phyloP scores from a whole-genome alignment of 2,113 vertebrate species.

The Neotoma lepida region DNA sequence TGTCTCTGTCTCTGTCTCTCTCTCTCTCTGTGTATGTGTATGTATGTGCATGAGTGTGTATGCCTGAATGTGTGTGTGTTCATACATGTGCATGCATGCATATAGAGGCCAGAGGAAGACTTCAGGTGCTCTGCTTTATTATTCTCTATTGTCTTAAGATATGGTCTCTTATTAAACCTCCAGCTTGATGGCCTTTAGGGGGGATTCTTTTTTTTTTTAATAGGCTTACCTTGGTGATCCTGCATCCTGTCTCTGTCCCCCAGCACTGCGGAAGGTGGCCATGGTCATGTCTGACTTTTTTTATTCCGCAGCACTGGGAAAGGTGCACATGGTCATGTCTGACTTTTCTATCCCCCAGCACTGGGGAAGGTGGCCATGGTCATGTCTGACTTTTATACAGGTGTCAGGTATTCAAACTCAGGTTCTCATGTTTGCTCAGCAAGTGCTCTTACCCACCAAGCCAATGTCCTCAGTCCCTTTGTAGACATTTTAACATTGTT shows the following conservation, averaged over 20 bases:
- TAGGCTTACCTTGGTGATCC: not conserved
- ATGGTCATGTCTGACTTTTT: no score
- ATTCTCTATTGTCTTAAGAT: not conserved
- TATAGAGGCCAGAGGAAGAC: not conserved
- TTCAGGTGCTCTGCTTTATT: no score
- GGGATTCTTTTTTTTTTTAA: not conserved
- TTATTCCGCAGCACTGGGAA: no score
- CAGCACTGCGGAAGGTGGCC: not conserved
- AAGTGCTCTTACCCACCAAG: not conserved
- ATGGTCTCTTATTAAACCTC: not conserved
- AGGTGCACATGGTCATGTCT: not conserved
- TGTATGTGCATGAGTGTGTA: not conserved
- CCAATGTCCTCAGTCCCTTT: not conserved
- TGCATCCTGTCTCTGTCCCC: not conserved
- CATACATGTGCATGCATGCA: not conserved
- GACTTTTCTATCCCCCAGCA: not conserved
- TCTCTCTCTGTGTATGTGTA: accelerated
- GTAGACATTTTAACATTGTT: not conserved
- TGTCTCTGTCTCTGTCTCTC: no score
- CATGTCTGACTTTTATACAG: not conserved
- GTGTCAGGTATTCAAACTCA: not conserved
- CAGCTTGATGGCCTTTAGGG: not conserved
- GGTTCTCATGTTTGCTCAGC: not conserved
- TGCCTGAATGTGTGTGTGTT: not conserved
- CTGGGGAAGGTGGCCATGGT: not conserved